Percentiles rank a stretch among this genome's conserved stretches.
phyloP scores from a whole-genome alignment of 2,113 vertebrate genomes.

The Polypterus senegalus region DNA sequence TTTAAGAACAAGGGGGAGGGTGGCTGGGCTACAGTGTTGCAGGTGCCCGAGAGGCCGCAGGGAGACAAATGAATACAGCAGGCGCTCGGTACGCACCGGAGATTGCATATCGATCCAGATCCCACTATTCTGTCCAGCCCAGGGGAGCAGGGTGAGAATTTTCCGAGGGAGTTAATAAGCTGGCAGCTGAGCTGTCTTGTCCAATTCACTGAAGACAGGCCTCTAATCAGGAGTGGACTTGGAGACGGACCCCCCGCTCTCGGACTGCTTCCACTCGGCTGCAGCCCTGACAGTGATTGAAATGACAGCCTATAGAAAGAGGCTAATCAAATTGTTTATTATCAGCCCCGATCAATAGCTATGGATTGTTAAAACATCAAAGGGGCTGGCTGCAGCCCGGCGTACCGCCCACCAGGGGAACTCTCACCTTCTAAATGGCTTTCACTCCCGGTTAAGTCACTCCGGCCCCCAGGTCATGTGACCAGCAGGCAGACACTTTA shows the following conservation, averaged over 20 bases:
- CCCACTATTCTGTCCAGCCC: conserved; percentile 86
- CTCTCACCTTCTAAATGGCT: conserved; percentile 51
- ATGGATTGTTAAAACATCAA: conserved; percentile 99
- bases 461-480: conserved; percentile 51
- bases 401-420: conserved; percentile 26
- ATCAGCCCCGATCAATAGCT: conserved; percentile 99
- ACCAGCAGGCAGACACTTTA: conserved; percentile 19
- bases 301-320: conserved; percentile 97
- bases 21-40: conserved; percentile 26
- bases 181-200: conserved; percentile 99
- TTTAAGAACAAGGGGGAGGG: conserved; percentile 58
- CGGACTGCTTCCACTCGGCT: conserved; percentile 68
- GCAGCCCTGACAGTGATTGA: conserved; percentile 88
- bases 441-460: conserved; percentile 64
- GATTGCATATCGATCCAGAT: conserved; percentile 99
- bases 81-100: conserved; percentile 98
- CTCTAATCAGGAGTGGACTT: conserved; percentile 96
- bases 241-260: conserved; percentile 26
- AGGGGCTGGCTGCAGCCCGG: conserved; percentile 26
- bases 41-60: conserved; percentile 74
- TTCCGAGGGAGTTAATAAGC: conserved; percentile 99
- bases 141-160: conserved; percentile 85
- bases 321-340: conserved; percentile 99
- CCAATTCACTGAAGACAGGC: conserved; percentile 96
- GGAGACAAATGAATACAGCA: conserved; percentile 98